A percentile compares a stretch with the other conserved stretches of the same genome.
phyloP scores from a whole-genome alignment of 2,797 vertebrate species.

The Sebastes trivittatus region DNA sequence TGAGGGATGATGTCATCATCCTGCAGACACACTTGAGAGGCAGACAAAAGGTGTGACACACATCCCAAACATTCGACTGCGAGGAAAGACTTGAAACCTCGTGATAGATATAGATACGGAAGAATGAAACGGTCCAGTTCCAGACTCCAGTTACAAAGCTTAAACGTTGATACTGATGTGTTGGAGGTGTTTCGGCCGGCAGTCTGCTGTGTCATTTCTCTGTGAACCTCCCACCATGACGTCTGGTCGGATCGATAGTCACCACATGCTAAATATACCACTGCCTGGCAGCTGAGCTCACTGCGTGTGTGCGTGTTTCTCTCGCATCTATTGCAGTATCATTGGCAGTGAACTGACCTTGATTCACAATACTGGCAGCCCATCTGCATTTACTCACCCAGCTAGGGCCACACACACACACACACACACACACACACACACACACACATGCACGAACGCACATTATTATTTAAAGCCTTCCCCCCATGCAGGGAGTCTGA shows the following conservation, averaged over 20 bases:
- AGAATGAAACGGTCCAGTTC: background rate
- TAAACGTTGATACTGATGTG: background rate
- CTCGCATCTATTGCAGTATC: background rate
- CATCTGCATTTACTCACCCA: background rate
- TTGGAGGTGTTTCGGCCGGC: background rate
- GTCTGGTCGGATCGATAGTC: background rate
- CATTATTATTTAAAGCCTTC: conserved; percentile 1
- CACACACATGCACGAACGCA: background rate
- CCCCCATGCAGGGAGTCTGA: background rate
- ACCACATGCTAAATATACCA: conserved; percentile 6
- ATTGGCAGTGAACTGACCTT: background rate
- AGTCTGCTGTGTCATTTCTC: background rate
- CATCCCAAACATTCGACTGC: background rate
- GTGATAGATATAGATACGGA: no score
- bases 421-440: background rate
- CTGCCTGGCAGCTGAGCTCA: background rate
- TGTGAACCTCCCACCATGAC: conserved; percentile 1
- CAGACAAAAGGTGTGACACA: background rate
- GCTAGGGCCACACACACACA: background rate
- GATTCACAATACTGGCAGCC: background rate
- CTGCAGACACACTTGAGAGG: background rate
- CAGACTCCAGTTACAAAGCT: background rate
- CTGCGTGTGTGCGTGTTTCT: background rate
- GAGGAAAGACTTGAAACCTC: no score
- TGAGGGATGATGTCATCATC: background rate